These are phyloP conservation scores for Athripsodes cinereus DNA, from an alignment of 2,888 invertebrate genomes.

Conservation along the genomic window DNA sequence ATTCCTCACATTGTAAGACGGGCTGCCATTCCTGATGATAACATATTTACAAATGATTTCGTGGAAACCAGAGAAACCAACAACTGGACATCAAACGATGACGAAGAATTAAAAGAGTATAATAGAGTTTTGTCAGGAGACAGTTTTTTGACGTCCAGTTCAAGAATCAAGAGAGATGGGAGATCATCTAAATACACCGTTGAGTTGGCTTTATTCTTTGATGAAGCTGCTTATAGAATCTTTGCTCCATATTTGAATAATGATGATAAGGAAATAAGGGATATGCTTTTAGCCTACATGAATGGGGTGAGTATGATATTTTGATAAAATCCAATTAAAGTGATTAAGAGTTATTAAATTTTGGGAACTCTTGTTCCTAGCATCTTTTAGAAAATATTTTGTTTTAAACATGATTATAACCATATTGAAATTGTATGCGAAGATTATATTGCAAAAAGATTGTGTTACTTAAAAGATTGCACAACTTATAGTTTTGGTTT, in stretches of 20 bases:
- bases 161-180: conserved; percentile 13
- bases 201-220: conserved; percentile 69
- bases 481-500: not conserved
- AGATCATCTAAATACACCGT: conserved; percentile 49
- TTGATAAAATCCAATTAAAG: not conserved
- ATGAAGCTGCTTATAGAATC: conserved; percentile 64
- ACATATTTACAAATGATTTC: conserved; percentile 41
- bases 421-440: no score
- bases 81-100: conserved; percentile 9
- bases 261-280: conserved; percentile 58
- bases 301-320: conserved; percentile 57
- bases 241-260: conserved; percentile 63
- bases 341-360: no score
- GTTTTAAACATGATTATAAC: no score
- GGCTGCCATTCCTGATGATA: conserved; percentile 45
- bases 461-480: not conserved
- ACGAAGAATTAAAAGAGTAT: no score
- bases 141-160: not conserved
- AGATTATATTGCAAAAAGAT: not conserved
- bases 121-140: no score
- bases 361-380: no score
- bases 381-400: no score
- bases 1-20: conserved; percentile 55
- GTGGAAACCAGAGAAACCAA: conserved; percentile 15
- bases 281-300: conserved; percentile 73